Evolutionary conservation across 1,140 invertebrate genomes (phyloP).

Genomic region (Drosophila mauritiana): DNA sequence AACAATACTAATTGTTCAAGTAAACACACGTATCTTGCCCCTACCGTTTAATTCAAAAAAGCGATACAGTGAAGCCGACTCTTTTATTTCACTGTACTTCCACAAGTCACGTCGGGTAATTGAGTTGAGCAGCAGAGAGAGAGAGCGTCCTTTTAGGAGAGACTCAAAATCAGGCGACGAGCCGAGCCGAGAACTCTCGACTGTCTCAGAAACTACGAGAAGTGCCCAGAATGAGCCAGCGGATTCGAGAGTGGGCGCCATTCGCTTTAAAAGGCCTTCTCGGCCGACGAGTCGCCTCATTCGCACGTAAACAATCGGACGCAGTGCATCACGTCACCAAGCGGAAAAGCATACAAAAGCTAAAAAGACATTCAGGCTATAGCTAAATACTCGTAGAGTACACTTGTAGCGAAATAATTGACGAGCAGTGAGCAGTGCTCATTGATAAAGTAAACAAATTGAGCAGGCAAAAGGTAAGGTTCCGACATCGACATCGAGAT

Average conservation of each 20-base stretch:
- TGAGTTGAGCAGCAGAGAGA: background rate
- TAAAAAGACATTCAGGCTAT: conserved; percentile 2
- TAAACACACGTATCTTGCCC: background rate
- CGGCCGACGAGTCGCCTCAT: conserved; percentile 41
- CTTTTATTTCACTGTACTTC: conserved; percentile 5
- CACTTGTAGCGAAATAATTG: conserved; percentile 21
- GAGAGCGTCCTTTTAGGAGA: conserved; percentile 12
- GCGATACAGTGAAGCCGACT: background rate
- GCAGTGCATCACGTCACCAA: conserved; percentile 30
- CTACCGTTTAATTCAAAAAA: background rate
- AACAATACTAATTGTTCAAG: background rate
- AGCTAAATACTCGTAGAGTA: conserved; percentile 5
- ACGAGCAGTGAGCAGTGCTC: conserved; percentile 27
- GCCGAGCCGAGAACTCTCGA: background rate
- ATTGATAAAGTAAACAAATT: conserved; percentile 47
- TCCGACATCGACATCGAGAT: background rate
- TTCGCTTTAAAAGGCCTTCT: conserved; percentile 52
- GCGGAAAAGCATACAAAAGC: conserved; percentile 8
- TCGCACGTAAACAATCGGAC: conserved; percentile 49
- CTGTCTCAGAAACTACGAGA: conserved; percentile 34
- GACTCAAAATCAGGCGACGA: background rate
- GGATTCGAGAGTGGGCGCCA: conserved; percentile 34
- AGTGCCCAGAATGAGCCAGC: conserved; percentile 27
- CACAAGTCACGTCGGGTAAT: background rate
- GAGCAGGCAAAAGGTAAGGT: conserved; percentile 23